Evolutionary conservation across 2,888 invertebrate genomes (phyloP), one percentile per base, ranked within the genome.

Genomic region (Hirtodrosophila histrioides): DNA sequence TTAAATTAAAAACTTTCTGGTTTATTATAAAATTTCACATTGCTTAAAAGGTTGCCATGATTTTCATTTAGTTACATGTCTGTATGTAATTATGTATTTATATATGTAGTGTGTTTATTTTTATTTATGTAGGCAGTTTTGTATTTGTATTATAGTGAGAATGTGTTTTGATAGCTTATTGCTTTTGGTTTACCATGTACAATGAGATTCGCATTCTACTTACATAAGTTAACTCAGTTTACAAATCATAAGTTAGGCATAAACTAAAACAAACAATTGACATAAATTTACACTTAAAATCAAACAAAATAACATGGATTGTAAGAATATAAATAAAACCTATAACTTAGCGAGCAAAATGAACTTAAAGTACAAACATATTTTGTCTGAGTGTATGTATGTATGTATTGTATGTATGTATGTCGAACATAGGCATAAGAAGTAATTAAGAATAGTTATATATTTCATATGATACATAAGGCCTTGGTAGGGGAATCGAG

Each of bases 401-500:
- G 11, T 51, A 8, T 40, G n/a, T 60, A 27, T 67, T 40, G 17
- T 60, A 27, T 67, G n/a, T n/a, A n/a, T n/a, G 40, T 71, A 66
- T 75, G 54, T 65, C 66, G 58, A 81, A 78, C 71, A 73, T 85
- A 77, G 51, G 56, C 56, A 50, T 73, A 69, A 46, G 75, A 61
- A 33, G 49, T 70, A 66, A 70, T 82, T 71, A 83, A 79, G 60
- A 79, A 53, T 75, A 70, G 33, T 66, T 77, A 60, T 73, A 86
- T 86, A 66, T 84, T 81, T 73, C 48, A 73, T 84, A 88, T 74
- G 63, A 80, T 84, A 84, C 75, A 81, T 88, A 88, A 88, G 85
- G 82, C 82, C 78, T 75, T 81, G 51, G 54, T 67, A 65, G 54
- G 60, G 71, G 48, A 63, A 50, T 68, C 39, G 60, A 54, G 54